These are phyloP conservation scores for Cotesia typhae DNA, from an alignment of 1,140 invertebrate species.

Conservation along the genomic window DNA sequence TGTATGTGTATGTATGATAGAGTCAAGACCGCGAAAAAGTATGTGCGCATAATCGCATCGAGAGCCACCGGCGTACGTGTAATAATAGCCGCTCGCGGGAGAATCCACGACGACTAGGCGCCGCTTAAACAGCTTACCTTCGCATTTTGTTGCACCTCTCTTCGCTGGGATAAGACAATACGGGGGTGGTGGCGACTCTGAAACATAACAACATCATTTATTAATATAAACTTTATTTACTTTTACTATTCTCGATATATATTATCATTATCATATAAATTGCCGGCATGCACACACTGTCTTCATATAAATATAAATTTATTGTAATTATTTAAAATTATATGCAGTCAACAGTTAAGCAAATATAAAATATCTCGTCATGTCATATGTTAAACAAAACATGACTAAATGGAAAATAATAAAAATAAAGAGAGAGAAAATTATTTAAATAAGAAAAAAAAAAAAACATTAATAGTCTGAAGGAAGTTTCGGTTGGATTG, in stretches of 20 bases:
- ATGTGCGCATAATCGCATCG: constrained; percentile 17
- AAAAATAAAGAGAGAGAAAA: neutral
- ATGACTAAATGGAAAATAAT: constrained; percentile 3
- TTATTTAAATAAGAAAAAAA: constrained; percentile 8
- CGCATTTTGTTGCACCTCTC: constrained; percentile 68
- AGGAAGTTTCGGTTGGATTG: constrained; percentile 47
- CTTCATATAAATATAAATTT: constrained; percentile 37
- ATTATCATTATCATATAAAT: neutral
- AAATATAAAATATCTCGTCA: neutral
- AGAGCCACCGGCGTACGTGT: constrained; percentile 30
- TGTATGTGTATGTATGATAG: no score
- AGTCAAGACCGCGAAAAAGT: constrained; percentile 3
- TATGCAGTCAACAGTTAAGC: no score
- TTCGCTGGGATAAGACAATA: constrained; percentile 75
- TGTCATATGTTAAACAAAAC: constrained; percentile 9
- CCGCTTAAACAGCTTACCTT: constrained; percentile 68
- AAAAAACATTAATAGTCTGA: constrained; percentile 18
- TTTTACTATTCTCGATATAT: constrained; percentile 20
- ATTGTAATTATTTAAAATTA: no score
- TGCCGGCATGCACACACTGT: constrained; percentile 30
- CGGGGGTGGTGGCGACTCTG: constrained; percentile 78
- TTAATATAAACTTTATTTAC: constrained; percentile 19
- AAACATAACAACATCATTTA: constrained; percentile 42
- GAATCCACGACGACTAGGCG: constrained; percentile 34
- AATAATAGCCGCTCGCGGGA: constrained; percentile 38